Conservation (phyloP, 2,888 invertebrate genomes). For the Boloria euphrosyne region DNA sequence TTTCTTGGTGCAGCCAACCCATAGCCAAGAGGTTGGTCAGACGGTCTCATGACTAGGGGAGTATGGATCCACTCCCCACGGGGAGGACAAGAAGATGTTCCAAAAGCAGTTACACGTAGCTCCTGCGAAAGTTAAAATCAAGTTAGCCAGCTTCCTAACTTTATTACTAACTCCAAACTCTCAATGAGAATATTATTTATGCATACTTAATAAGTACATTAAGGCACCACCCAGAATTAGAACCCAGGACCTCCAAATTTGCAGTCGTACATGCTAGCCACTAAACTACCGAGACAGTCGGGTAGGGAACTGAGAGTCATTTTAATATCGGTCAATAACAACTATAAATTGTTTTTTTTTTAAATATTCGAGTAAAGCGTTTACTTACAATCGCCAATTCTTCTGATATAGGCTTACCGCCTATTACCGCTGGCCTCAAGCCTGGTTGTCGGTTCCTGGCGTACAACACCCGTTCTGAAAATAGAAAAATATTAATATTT, state of each 20-base stretch:
- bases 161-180: too few species aligned
- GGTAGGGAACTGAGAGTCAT: not conserved
- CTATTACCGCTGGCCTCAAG: constrained; percentile 80
- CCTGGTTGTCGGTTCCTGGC: constrained; percentile 80
- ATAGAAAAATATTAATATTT: constrained; percentile 14
- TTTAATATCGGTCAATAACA: not conserved
- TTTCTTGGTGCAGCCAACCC: constrained; percentile 86
- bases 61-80: constrained; percentile 88
- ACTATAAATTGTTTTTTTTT: not conserved
- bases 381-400: constrained; percentile 84
- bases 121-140: constrained; percentile 66
- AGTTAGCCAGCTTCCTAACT: too few species aligned
- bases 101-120: constrained; percentile 84
- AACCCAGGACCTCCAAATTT: too few species aligned
- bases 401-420: constrained; percentile 85
- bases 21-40: constrained; percentile 83
- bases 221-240: too few species aligned
- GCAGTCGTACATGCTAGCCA: too few species aligned
- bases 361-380: not conserved
- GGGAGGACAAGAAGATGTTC: constrained; percentile 86
- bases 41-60: constrained; percentile 84
- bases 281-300: not conserved
- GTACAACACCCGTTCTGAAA: constrained; percentile 84
- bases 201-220: too few species aligned
- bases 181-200: not conserved